Evolutionary conservation across 2,888 invertebrate species (phyloP).

Genomic region (Spisula solida): DNA sequence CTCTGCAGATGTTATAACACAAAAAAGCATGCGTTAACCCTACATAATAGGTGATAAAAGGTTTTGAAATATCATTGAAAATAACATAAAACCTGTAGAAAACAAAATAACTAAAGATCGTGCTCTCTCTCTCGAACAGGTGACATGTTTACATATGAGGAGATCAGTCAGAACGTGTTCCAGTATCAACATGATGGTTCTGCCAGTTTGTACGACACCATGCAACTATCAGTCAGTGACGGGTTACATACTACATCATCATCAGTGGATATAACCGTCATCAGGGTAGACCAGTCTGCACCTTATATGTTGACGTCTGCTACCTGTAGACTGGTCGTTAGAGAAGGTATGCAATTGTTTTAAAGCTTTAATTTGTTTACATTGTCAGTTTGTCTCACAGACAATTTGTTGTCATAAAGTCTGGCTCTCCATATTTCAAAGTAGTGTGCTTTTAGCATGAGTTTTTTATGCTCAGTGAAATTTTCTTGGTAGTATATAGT

Average conservation of each 20-base stretch:
- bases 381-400: too few species aligned
- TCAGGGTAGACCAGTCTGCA: conserved; percentile 79
- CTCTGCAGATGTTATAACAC: too few species aligned
- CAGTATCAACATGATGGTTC: conserved; percentile 82
- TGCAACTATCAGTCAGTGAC: conserved; percentile 80
- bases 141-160: conserved; percentile 79
- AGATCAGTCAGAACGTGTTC: conserved; percentile 75
- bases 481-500: too few species aligned
- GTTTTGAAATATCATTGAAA: too few species aligned
- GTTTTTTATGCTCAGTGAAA: not conserved
- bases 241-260: conserved; percentile 76
- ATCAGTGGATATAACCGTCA: conserved; percentile 75
- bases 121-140: conserved; percentile 70
- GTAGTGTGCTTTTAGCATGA: not conserved
- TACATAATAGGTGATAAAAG: too few species aligned
- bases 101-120: too few species aligned
- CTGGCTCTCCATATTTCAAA: not conserved
- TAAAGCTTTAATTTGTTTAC: too few species aligned
- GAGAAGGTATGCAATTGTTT: conserved; percentile 76
- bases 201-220: conserved; percentile 69
- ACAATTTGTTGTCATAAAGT: too few species aligned
- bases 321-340: conserved; percentile 77
- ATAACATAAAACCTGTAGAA: too few species aligned
- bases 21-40: too few species aligned
- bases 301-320: conserved; percentile 79